Evolutionary conservation across 2,113 vertebrate genomes (phyloP).

Genomic region (Pheucticus melanocephalus): DNA sequence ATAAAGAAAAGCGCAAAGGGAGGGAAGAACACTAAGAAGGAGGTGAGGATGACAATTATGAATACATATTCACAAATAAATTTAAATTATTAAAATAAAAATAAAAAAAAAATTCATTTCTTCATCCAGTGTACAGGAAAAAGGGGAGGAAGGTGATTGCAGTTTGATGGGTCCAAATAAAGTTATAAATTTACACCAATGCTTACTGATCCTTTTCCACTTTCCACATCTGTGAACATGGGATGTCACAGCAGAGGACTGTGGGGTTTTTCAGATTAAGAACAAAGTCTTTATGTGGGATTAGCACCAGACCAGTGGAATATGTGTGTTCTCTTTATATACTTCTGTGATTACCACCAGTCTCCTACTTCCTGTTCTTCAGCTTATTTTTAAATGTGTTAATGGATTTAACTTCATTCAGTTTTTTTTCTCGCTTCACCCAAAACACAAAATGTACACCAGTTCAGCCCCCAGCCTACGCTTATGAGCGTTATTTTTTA

Average conservation of each 20-base stretch:
- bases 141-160: background rate
- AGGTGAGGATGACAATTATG: background rate
- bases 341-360: background rate
- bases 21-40: background rate
- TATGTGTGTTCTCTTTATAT: fast-evolving
- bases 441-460: background rate
- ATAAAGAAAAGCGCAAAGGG: background rate
- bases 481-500: background rate
- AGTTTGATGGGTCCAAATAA: background rate
- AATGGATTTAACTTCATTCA: background rate
- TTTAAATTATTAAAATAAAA: background rate
- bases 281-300: background rate
- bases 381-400: background rate
- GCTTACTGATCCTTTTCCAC: background rate
- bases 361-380: background rate
- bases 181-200: background rate
- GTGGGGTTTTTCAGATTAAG: background rate
- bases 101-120: fast-evolving
- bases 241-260: background rate
- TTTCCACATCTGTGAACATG: background rate
- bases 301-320: background rate
- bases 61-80: background rate
- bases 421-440: background rate
- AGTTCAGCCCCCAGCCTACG: background rate
- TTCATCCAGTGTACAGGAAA: background rate